Base-by-base conservation (phyloP, 1,140 invertebrate genomes). In the Papilio xuthus region DNA sequence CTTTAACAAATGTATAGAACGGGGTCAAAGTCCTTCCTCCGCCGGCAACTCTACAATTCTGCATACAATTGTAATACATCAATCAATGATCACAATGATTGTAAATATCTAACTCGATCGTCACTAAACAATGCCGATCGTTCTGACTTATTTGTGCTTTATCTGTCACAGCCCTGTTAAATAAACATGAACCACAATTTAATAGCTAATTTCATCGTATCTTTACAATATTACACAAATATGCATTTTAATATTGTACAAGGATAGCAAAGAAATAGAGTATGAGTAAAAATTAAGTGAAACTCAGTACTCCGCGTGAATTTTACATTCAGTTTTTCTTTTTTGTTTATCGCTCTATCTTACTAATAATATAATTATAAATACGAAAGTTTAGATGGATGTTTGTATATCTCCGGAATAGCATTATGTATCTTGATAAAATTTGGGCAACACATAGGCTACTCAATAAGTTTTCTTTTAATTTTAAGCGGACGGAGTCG, bases 11-110 rank as follows among this genome's bases (percentile, higher is more conserved):
- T 26, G 56, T 41, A 41, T 26, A n/a, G 15, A 63, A 60, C 15
- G 32, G 23, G 74, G 74, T 76, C 74, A 76, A 76, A 76, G 53
- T 76, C 74, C 74, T 76, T 18, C 2, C 12, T 56, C 32, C 47
- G 42, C 13, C 47, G 23, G 1, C 13, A 23, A 32, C n/a, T 47
- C 73, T 1, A 10, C 10, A 28, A 28, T 23, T 76, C 28, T 26
- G 74, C 74, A 76, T 76, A 76, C 73, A 76, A 76, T 76, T 76
- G 73, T n/a, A 72, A 76, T 76, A 76, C 28, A 60, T 76, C 73
- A 60, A 60, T 56, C 73, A 60, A 75, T n/a, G 50, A 76, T 76
- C 50, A 60, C 32, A 76, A 76, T 76, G 73, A 60, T 56, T 60
- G 32, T 60, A 60, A 76, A 76, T 44, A 60, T 76, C 73, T 76